phyloP scores from a whole-genome alignment of 2,888 invertebrate genomes.

The Tinea trinotella region DNA sequence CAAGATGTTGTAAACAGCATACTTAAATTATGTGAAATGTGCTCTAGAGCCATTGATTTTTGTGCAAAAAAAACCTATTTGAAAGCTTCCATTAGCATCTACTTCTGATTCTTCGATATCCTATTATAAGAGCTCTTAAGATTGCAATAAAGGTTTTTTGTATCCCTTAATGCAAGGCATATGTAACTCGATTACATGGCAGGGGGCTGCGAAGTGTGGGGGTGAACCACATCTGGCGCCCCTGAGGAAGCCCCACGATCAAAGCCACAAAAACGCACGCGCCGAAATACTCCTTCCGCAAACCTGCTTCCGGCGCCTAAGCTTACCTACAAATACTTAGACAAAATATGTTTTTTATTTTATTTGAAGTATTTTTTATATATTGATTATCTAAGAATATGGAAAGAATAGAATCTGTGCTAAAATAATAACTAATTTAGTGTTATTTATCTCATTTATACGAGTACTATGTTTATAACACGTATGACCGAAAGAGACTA shows the following conservation, averaged over 20 bases:
- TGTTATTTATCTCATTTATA: too few relatives aligned
- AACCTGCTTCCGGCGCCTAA: constrained; percentile 50
- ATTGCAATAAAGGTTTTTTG: not conserved
- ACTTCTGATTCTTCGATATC: not conserved
- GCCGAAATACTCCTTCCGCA: constrained; percentile 45
- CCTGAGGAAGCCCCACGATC: constrained; percentile 35
- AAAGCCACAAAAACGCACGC: constrained; percentile 49
- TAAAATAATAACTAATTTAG: too few relatives aligned
- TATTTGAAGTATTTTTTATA: not conserved
- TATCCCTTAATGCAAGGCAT: not conserved
- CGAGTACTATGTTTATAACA: too few relatives aligned
- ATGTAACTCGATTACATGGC: constrained; percentile 16
- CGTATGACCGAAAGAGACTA: too few relatives aligned
- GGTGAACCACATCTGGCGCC: constrained; percentile 18
- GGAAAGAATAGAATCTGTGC: too few relatives aligned
- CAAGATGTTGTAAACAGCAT: too few relatives aligned
- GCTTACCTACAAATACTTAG: constrained; percentile 8
- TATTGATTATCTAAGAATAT: too few relatives aligned
- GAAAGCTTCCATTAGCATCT: not conserved
- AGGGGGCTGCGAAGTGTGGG: constrained; percentile 11
- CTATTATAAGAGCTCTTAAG: constrained; percentile 9
- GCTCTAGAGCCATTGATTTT: too few relatives aligned
- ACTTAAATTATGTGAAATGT: too few relatives aligned
- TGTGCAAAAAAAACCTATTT: not conserved
- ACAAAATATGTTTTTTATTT: not conserved